Base-by-base conservation (phyloP, 35 echinoderm and acorn worm genomes). In the Lytechinus pictus region DNA sequence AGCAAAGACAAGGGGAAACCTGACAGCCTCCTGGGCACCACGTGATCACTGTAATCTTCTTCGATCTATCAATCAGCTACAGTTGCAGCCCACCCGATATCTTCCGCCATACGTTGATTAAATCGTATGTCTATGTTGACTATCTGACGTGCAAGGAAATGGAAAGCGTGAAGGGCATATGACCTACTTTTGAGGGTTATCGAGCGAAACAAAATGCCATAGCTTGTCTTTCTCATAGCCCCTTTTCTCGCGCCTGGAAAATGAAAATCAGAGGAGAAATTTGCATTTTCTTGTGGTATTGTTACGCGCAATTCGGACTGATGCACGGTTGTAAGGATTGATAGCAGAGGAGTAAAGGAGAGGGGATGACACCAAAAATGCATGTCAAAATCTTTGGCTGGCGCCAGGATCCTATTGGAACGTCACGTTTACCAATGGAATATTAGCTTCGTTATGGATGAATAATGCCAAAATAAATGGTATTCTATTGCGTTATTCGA, bases 171-270 rank as follows among this genome's bases (percentile, higher is more conserved):
- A 71, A 53, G 52, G 87, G 87, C 87, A 53, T 27, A 53, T 89
- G 87, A 24, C 87, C 87, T 89, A 89, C 87, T 89, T 89, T 89
- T 16, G 87, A 89, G 87, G 87, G 87, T 89, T 89, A 89, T 89
- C 28, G 87, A 52, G 87, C 87, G 87, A 53, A 33, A 53, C 87
- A 89, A 89, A 89, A 89, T 53, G 87, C 87, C 52, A 53, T 24
- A 27, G 87, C 87, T 33, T 14, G 87, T 1, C 28, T 71, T 33
- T 89, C n/a, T 28, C 28, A 89, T 27, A 44, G 52, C 87, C 87
- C 52, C 27, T 44, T 89, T 53, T n/a, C 51, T 89, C 52, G 28
- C 87, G 28, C 87, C 87, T 89, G 52, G 87, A 89, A 89, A 89
- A 27, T 87, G 24, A 24, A 52, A 89, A 89, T 33, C 28, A 16